Conservation (phyloP, 1,140 invertebrate species). For the Scaptomyza montana region DNA sequence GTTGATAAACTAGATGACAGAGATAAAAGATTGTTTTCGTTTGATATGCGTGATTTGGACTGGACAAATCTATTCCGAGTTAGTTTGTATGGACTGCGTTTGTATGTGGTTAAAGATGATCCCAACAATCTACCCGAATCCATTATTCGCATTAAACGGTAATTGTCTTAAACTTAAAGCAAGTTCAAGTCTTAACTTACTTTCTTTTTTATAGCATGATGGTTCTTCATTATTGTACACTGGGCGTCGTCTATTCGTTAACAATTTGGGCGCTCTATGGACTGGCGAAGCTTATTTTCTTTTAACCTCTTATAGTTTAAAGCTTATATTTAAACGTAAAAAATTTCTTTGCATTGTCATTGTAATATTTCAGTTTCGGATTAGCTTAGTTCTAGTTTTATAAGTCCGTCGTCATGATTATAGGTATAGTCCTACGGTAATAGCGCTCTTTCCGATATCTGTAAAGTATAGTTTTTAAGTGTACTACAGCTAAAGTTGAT, state of each 20-base stretch:
- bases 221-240: slow-evolving; percentile 71
- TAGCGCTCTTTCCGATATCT: slow-evolving; percentile 42
- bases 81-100: slow-evolving; percentile 87
- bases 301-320: slow-evolving; percentile 27
- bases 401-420: slow-evolving; percentile 21
- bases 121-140: slow-evolving; percentile 87
- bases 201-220: slow-evolving; percentile 59
- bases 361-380: slow-evolving; percentile 36
- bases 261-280: slow-evolving; percentile 63
- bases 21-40: slow-evolving; percentile 88
- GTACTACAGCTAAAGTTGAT: slow-evolving; percentile 28
- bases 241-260: slow-evolving; percentile 68
- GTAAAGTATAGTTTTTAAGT: slow-evolving; percentile 41
- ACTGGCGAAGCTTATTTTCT: slow-evolving; percentile 62
- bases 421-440: slow-evolving; percentile 41
- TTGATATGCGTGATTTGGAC: slow-evolving; percentile 88
- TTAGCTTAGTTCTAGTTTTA: slow-evolving; percentile 52
- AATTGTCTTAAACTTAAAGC: neutral
- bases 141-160: slow-evolving; percentile 86
- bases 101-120: slow-evolving; percentile 90
- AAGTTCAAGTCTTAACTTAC: neutral
- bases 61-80: slow-evolving; percentile 87
- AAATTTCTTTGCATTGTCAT: slow-evolving; percentile 8
- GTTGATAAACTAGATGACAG: slow-evolving; percentile 85
- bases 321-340: slow-evolving; percentile 1